phyloP scores from a whole-genome alignment of 2,888 invertebrate genomes.

The Actias luna region DNA sequence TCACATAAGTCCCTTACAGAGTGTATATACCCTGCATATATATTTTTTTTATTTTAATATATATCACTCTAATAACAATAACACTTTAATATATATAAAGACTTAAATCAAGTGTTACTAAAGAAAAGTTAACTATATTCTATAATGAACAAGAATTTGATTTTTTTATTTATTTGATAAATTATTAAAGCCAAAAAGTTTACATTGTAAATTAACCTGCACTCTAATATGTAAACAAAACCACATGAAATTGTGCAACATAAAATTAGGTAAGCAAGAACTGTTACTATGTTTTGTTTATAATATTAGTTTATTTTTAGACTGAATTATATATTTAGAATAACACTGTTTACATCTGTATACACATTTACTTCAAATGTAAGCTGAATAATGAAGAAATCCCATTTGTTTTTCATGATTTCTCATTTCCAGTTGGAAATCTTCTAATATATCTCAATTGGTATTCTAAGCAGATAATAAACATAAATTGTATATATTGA shows the following conservation, averaged over 20 bases:
- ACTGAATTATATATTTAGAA: neutral
- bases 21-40: too few relatives aligned
- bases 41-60: too few relatives aligned
- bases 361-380: neutral
- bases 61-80: too few relatives aligned
- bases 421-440: neutral
- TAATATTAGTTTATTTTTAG: neutral
- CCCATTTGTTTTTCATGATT: neutral
- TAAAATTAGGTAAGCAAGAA: neutral
- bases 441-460: neutral
- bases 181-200: neutral
- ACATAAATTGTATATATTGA: constrained; percentile 11
- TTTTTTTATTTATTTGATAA: too few relatives aligned
- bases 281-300: neutral
- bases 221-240: too few relatives aligned
- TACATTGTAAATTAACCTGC: neutral
- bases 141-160: too few relatives aligned
- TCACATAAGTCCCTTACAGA: too few relatives aligned
- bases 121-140: too few relatives aligned
- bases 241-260: neutral
- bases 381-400: neutral
- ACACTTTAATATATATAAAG: too few relatives aligned
- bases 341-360: neutral
- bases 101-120: too few relatives aligned
- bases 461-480: neutral